A percentile compares a stretch with the other conserved stretches of the same genome.
Conservation (phyloP, 2,113 vertebrate species). For the Pelecanoides urinatrix region DNA sequence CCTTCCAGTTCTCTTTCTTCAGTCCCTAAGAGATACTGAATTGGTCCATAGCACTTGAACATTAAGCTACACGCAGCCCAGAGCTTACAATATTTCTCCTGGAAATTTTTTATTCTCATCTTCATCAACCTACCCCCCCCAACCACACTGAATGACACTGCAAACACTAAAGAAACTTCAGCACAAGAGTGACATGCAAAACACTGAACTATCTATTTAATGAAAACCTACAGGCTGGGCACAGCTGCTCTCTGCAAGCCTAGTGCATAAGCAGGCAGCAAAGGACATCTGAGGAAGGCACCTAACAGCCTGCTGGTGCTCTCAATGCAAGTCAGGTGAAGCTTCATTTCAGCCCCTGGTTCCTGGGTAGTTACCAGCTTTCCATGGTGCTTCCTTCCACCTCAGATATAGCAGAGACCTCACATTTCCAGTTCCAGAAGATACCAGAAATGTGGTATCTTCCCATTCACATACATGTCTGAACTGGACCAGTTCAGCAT, state of each 20-base stretch:
- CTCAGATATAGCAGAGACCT: neutral
- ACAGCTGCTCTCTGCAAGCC: neutral
- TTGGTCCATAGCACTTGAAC: neutral
- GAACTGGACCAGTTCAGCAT: neutral
- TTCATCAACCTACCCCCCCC: neutral
- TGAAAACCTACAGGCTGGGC: neutral
- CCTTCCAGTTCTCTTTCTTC: neutral
- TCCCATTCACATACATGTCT: neutral
- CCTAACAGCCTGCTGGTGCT: neutral
- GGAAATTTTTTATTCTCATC: neutral
- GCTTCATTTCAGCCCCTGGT: neutral
- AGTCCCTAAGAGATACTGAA: neutral
- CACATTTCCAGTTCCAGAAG: neutral
- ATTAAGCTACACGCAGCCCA: neutral
- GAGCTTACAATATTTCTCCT: neutral
- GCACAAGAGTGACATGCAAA: neutral
- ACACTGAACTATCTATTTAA: neutral
- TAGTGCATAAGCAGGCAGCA: neutral
- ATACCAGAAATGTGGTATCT: neutral
- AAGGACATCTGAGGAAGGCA: neutral
- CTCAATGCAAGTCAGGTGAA: neutral
- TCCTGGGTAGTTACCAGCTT: neutral
- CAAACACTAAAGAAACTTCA: neutral
- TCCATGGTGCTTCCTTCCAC: neutral
- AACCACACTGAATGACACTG: neutral